Percentiles rank a stretch among this genome's conserved stretches.
Conservation (phyloP, 2,113 vertebrate species). For the Rhynchomys soricoides region DNA sequence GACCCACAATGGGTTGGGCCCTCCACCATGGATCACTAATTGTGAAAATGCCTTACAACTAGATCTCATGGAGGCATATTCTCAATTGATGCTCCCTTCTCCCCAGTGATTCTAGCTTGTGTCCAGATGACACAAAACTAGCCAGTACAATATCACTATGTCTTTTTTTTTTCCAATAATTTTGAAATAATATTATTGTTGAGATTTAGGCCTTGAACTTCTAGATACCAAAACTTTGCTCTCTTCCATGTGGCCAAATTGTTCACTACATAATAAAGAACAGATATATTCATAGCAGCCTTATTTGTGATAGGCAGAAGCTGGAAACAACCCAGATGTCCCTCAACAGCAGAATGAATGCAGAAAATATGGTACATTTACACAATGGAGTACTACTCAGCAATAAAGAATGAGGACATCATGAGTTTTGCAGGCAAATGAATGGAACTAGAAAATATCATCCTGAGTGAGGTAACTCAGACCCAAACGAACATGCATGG, state of each 20-base stretch:
- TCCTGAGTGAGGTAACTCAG: too few species aligned
- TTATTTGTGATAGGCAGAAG: too few species aligned
- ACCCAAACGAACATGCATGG: too few species aligned
- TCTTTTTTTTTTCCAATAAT: slow-evolving; percentile 13
- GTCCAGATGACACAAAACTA: neutral
- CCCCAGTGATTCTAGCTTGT: neutral
- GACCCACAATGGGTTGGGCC: neutral
- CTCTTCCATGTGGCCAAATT: neutral
- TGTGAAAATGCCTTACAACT: neutral
- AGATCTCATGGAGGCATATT: neutral
- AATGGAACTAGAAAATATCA: too few species aligned
- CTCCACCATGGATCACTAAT: neutral
- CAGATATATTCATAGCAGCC: neutral
- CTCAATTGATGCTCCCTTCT: neutral
- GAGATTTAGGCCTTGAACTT: neutral
- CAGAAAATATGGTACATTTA: too few species aligned
- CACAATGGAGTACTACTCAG: too few species aligned
- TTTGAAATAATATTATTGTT: neutral
- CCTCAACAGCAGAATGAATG: too few species aligned
- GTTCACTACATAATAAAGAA: neutral
- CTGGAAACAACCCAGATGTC: too few species aligned
- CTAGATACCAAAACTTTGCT: neutral
- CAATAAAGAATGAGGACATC: too few species aligned
- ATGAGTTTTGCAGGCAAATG: too few species aligned
- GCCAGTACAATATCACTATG: neutral